Evolutionary conservation across 1,140 invertebrate genomes (phyloP).

Genomic region (Pogonomyrmex californicus): DNA sequence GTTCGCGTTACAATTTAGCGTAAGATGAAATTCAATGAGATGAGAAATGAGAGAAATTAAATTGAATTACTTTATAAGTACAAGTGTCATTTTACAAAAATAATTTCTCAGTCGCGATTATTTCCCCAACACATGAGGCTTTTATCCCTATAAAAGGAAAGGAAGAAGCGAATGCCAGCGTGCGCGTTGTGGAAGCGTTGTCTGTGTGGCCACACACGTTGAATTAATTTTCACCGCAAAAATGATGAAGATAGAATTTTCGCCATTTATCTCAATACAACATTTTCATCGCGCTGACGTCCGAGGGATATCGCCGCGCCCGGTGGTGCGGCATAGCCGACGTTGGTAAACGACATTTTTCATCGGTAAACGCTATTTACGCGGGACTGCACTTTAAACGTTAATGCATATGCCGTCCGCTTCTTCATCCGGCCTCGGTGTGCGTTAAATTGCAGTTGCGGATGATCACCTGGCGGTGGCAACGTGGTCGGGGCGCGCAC

Average conservation of each 20-base stretch:
- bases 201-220: background rate
- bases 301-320: slow-evolving; percentile 38
- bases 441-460: slow-evolving; percentile 58
- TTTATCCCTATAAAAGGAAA: background rate
- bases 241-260: slow-evolving; percentile 59
- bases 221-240: slow-evolving; percentile 50
- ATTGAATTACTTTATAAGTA: background rate
- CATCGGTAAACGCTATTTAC: slow-evolving; percentile 64
- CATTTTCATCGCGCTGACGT: slow-evolving; percentile 55
- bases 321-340: background rate
- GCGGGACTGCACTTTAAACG: slow-evolving; percentile 58
- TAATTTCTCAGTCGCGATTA: background rate
- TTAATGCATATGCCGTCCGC: slow-evolving; percentile 57
- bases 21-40: background rate
- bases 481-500: background rate
- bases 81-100: background rate
- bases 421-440: slow-evolving; percentile 28
- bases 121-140: background rate
- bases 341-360: slow-evolving; percentile 53
- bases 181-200: background rate
- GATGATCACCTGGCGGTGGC: slow-evolving; percentile 50
- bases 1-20: background rate
- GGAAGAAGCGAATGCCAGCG: background rate
- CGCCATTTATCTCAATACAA: slow-evolving; percentile 62
- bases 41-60: background rate